Base-by-base conservation (phyloP, 2,113 vertebrate species). In the Platycercus adscitus region DNA sequence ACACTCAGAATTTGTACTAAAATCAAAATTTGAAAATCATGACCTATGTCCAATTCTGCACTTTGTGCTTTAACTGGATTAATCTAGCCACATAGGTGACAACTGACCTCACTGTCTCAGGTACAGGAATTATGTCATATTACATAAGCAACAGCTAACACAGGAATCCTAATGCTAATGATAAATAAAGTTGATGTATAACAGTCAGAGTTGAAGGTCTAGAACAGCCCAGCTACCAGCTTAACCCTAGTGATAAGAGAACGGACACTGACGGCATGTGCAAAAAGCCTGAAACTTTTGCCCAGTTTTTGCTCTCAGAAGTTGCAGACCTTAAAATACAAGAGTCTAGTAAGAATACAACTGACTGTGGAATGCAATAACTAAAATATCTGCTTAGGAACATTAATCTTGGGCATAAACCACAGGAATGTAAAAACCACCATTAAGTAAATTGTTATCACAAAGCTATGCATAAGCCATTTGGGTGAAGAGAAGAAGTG, bases 101-200 rank as follows among this genome's bases (percentile, higher is more conserved):
- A 92, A 66, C 9, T 64, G 69, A 87, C 26, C 69, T 84, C 56
- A n/a, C 26, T 26, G 26, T 31, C 5, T 1, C 83, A 92, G 65
- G 53, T 23, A 58, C 0, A 0, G 0, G 1, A 68, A 33, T 73
- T 24, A 33, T 8, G 25, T 33, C 41, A 60, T 20, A 37, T 4
- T 65, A 70, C 50, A 52, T 44, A 41, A 58, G 16, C 55, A 69
- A 43, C 11, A 80, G 61, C 44, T 80, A 86, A 37, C 12, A 69
- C 20, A 56, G 63, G 28, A 3, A 29, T 31, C 7, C 52, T 49
- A 20, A 61, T 82, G 49, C 35, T 35, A 49, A 65, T 49, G 31
- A n/a, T 19, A 80, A 91, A n/a, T 8, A 4, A 73, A 73, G 31
- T 6, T 86, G 14, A 56, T 14, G 2, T 14, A 7, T 9, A 82